Evolutionary conservation across 2,797 vertebrate species (phyloP), one percentile per base, ranked within the genome.

Genomic region (Xenops minutus): DNA sequence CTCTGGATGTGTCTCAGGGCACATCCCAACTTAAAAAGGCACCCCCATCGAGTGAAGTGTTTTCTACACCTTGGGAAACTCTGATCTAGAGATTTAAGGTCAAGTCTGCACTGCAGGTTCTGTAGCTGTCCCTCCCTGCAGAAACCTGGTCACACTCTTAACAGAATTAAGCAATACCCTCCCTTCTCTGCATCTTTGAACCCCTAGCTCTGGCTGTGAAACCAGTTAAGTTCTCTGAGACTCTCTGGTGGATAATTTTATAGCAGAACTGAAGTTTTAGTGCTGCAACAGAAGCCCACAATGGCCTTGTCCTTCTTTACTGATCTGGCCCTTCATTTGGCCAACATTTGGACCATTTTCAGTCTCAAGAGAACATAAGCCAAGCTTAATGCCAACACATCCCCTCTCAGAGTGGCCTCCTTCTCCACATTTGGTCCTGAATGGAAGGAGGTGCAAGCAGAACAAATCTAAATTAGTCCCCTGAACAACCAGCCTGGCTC

Each of bases 401-500:
- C 9, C 71, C 56, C 36, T 43, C 37, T 37, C 14, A 69, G 66
- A 69, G 85, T 1, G 26, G 51, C n/a, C 36, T 30, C 82, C 69
- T 71, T 9, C 49, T 51, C 63, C 46, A 19, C 23, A 4, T 27
- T 21, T 7, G 34, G 14, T 6, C 16, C 3, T 0, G 10, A 37
- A 4, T 0, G 3, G 73, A 91, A 86, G 80, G 67, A 84, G 55
- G 46, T 34, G 14, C 3, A 19, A 61, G 79, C 79, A 78, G 62
- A 85, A 71, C 52, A 66, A 67, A 78, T 58, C 62, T 44, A 37
- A 64, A 62, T 44, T 5, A 64, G 13, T 24, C 52, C 76, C 71
- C 86, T 49, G 30, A 36, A 7, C 24, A 12, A 11, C 12, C 48
- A 54, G 56, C 32, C 43, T 44, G 3, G 1, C 37, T 63, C 41